Evolutionary conservation across 2,113 vertebrate species (phyloP).

Genomic region (Daphoenositta chrysoptera): DNA sequence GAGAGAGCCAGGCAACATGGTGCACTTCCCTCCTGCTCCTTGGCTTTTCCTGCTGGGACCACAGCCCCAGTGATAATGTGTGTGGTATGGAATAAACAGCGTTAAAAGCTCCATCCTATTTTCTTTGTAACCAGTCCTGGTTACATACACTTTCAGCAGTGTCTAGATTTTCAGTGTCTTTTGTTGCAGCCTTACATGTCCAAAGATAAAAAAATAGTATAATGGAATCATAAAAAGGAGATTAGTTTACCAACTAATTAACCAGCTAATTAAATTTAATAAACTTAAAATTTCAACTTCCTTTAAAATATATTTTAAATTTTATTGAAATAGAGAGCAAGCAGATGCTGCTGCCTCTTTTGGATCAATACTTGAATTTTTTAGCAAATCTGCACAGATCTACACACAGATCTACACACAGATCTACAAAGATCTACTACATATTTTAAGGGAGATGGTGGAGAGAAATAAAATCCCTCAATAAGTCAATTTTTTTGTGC

Average conservation of each 20-base stretch:
- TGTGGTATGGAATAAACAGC: neutral
- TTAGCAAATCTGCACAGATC: neutral
- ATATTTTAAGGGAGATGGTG: neutral
- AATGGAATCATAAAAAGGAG: neutral
- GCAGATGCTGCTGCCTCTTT: neutral
- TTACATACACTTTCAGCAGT: too few relatives aligned
- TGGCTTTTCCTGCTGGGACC: neutral
- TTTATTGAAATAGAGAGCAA: neutral
- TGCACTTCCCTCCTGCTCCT: neutral
- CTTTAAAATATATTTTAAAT: neutral
- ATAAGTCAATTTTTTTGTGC: neutral
- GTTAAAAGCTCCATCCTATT: neutral
- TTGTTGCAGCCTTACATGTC: neutral
- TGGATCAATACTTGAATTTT: neutral
- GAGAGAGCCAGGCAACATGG: too few relatives aligned
- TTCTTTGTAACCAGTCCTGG: neutral
- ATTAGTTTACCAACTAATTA: neutral
- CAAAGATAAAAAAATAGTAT: neutral
- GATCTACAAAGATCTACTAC: neutral
- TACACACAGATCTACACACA: too few relatives aligned
- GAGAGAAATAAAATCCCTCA: neutral
- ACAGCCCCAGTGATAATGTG: fast-evolving
- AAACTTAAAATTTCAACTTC: neutral
- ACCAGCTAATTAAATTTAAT: too few relatives aligned
- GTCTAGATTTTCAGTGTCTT: neutral